Base-by-base conservation (phyloP, 2,888 invertebrate genomes). In the Chelonus formosanus region DNA sequence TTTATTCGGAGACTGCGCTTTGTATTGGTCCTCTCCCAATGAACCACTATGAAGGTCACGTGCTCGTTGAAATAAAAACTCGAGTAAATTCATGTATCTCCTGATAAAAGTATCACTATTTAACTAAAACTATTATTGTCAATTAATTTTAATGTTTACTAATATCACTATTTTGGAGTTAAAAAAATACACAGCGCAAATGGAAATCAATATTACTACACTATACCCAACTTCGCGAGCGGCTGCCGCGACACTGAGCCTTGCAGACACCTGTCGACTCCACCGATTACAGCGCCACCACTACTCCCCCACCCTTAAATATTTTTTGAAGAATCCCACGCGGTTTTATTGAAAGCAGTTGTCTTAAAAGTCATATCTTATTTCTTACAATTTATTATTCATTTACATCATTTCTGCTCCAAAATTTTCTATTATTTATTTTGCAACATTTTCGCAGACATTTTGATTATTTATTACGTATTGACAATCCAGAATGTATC, bases 221-320 rank as follows among this genome's bases (percentile, higher is more conserved):
- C 20, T 20, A 66, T 75, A 71, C 74, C 83, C 77, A 81, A 78
- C 78, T 77, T 81, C 83, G 79, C 80, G 83, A 82, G 79, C 83
- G 80, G 84, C 78, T 76, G 83, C 79, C 80, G 83, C 83, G 78
- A 82, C 80, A 84, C 84, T 84, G 83, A 81, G 74, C 67, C 74
- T 70, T 74, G 74, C 78, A 77, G 81, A 83, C 83, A 84, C 83
- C 83, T 84, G 83, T 84, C 83, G 82, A 78, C 77, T 71, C 68
- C 60, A 69, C 69, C 79, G 77, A 76, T 74, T 65, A 77, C 78
- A 73, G 75, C 80, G 80, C 79, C 81, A 65, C 74, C 76, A 76
- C 74, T 66, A 77, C 78, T 73, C 75, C 80, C 80, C 78, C 81
- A 65, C 74, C 76, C 72, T 71, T 72, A 67, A 61, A 43, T 53